phyloP scores from a whole-genome alignment of 2,888 invertebrate species.

The Lepidochrysops patricia region DNA sequence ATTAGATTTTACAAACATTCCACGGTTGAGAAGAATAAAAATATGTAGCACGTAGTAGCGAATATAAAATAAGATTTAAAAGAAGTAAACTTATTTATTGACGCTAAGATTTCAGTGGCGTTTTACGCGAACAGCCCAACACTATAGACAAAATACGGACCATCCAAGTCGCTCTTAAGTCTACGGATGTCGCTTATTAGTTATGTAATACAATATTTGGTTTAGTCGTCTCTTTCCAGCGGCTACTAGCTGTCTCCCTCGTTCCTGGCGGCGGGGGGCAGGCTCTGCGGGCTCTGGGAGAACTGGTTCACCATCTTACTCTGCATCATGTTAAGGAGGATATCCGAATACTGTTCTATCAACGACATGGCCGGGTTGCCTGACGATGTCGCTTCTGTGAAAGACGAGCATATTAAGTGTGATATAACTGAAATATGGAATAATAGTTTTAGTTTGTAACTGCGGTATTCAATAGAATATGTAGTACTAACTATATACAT shows the following conservation, averaged over 20 bases:
- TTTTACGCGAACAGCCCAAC: background rate
- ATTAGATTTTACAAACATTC: background rate
- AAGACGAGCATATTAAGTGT: no score
- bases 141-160: no score
- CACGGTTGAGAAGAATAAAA: background rate
- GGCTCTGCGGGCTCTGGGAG: constrained; percentile 49
- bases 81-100: background rate
- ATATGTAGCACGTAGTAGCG: background rate
- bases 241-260: constrained; percentile 56
- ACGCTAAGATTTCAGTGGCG: background rate
- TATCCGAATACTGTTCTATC: constrained; percentile 78
- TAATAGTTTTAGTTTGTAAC: no score
- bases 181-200: constrained; percentile 6
- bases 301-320: constrained; percentile 64
- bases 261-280: constrained; percentile 47
- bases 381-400: constrained; percentile 40
- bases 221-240: constrained; percentile 9
- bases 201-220: constrained; percentile 16
- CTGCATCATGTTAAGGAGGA: constrained; percentile 74
- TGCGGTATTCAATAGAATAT: no score
- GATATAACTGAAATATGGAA: no score
- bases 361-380: constrained; percentile 65
- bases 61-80: background rate
- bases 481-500: no score
- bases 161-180: background rate